Evolutionary conservation across 2,113 vertebrate genomes (phyloP), one percentile per base, ranked within the genome.

Genomic region (Nesospiza acunhae): DNA sequence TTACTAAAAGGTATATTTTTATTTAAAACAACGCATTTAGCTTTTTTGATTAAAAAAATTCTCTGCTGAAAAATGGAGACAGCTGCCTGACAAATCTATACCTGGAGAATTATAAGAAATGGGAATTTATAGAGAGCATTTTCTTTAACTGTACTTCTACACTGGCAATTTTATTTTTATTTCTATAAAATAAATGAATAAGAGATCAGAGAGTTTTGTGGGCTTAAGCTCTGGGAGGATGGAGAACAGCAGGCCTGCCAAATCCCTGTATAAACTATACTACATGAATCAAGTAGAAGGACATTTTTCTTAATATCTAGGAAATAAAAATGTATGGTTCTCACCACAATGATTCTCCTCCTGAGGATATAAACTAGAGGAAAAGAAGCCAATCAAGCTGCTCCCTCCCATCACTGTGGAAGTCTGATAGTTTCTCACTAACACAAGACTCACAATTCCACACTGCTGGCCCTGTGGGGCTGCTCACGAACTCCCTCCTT

Each of bases 261-360:
- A 79, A 37, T 90, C 67, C 55, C 82, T 70, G 58, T 62, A 85
- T 66, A 74, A 91, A 55, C 55, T 69, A 46, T 39, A 83, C 35
- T 44, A 55, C 27, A 30, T 63, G 70, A 80, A 87, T 87, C 84
- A 93, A 88, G 88, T 60, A 93, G 78, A 37, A 67, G 77, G 76
- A 84, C 79, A 74, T 88, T 88, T 88, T 87, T 78, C 85, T 94
- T 90, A 44, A 53, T 77, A 75, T 70, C 68, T 55, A 77, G 85
- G 91, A 94, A 94, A 91, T 92, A 93, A 94, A 96, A 96, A 85
- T 41, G 59, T 83, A 63, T 50, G 46, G 59, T 70, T 90, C 78
- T 83, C 82, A 76, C 82, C 79, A 39, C 1, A 35, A 42, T 15
- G 63, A 67, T 66, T 94, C 79, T 86, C 8, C 79, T 81, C 56